phyloP scores from a whole-genome alignment of 2,888 invertebrate species.

The Perizoma affinitatum region DNA sequence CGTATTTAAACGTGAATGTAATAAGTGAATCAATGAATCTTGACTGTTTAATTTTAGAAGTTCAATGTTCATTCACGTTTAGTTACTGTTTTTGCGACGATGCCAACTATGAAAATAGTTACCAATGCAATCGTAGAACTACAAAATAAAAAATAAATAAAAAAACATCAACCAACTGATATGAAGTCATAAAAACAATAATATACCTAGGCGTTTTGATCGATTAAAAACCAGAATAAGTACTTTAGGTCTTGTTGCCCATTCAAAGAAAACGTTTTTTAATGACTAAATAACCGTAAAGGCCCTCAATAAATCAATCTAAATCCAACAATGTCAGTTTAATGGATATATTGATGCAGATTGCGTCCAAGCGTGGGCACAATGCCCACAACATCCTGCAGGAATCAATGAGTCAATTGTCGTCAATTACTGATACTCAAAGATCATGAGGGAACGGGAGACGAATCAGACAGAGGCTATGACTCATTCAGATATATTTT shows the following conservation, averaged over 20 bases:
- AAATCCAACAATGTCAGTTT: slow-evolving; percentile 30
- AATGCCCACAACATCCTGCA: slow-evolving; percentile 41
- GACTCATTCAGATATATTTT: background rate
- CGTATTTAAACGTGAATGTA: background rate
- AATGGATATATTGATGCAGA: slow-evolving; percentile 36
- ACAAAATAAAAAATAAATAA: background rate
- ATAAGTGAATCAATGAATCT: slow-evolving; percentile 22
- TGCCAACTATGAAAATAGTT: slow-evolving; percentile 36
- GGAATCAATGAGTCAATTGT: slow-evolving; percentile 38
- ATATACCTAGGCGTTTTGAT: no score
- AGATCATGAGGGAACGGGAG: slow-evolving; percentile 23
- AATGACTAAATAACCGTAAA: background rate
- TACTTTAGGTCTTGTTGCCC: no score
- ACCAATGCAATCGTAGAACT: slow-evolving; percentile 2
- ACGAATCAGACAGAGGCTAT: slow-evolving; percentile 16
- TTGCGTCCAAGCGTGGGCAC: slow-evolving; percentile 38
- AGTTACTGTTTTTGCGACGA: slow-evolving; percentile 29
- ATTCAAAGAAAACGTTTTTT: background rate
- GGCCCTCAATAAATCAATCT: slow-evolving; percentile 32
- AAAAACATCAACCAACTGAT: no score
- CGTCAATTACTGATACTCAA: slow-evolving; percentile 34
- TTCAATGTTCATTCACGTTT: slow-evolving; percentile 58
- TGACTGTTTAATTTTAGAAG: slow-evolving; percentile 56
- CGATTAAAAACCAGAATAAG: no score
- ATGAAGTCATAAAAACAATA: no score